Conservation (phyloP, 2,888 invertebrate genomes). For the Tuberolachnus salignus region DNA sequence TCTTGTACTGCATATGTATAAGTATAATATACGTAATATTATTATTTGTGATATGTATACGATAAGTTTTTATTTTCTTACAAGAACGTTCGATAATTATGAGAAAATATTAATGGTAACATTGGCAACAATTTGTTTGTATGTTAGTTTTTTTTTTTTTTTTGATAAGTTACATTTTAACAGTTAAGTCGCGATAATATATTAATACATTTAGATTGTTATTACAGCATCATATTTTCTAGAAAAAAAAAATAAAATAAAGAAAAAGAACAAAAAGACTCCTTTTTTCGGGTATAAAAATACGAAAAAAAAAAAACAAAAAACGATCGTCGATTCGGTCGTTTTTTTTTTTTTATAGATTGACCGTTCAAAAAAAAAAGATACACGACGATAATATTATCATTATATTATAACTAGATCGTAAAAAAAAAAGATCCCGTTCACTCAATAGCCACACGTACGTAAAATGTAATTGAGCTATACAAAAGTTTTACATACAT, state of each 20-base stretch:
- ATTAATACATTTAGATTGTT: constrained; percentile 32
- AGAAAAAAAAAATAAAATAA: not conserved
- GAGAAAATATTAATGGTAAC: too few relatives aligned
- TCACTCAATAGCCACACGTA: constrained; percentile 4
- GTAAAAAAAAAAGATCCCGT: constrained; percentile 39
- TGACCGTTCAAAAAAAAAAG: not conserved
- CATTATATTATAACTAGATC: constrained; percentile 6
- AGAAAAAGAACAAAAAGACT: not conserved
- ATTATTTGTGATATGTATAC: too few relatives aligned
- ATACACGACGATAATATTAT: constrained; percentile 6
- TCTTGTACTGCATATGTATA: too few relatives aligned
- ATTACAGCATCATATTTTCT: constrained; percentile 6
- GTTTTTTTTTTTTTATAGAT: not conserved
- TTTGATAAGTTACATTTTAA: constrained; percentile 12
- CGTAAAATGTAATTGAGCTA: constrained; percentile 53
- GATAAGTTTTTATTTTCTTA: too few relatives aligned
- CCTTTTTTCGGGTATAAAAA: constrained; percentile 31
- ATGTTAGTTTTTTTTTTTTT: not conserved
- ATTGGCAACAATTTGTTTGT: too few relatives aligned
- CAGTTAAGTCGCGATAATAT: not conserved
- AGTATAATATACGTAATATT: too few relatives aligned
- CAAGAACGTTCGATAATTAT: too few relatives aligned
- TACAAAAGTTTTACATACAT: constrained; percentile 30
- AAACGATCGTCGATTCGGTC: constrained; percentile 11
- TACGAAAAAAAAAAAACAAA: constrained; percentile 49